These are phyloP conservation scores for Formicarius rufipectus DNA, from an alignment of 2,113 vertebrate genomes.

Conservation along the genomic window DNA sequence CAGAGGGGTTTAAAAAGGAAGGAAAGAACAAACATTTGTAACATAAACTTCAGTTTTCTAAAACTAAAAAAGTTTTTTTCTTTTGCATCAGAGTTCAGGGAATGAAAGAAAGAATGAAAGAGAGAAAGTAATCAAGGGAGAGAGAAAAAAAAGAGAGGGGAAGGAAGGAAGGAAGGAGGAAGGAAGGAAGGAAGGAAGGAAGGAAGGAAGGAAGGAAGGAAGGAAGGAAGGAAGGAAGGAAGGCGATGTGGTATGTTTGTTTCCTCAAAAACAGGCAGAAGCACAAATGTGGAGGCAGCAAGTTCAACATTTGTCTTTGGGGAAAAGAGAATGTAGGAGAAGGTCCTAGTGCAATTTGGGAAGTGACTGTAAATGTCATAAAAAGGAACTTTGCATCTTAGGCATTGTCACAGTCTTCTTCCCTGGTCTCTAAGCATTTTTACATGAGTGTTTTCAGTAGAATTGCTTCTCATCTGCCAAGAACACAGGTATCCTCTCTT, in stretches of 20 bases:
- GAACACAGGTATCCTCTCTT: neutral
- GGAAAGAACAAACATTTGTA: neutral
- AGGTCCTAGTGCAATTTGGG: neutral
- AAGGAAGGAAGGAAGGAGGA: accelerated
- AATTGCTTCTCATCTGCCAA: neutral
- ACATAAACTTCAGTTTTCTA: neutral
- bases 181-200: accelerated
- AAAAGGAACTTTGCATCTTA: neutral
- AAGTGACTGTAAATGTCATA: neutral
- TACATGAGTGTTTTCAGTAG: neutral
- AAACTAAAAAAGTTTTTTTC: neutral
- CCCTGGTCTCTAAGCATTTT: neutral
- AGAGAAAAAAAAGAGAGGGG: too few relatives aligned
- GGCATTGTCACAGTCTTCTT: neutral
- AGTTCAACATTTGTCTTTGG: neutral
- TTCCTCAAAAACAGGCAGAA: neutral
- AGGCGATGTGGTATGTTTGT: neutral
- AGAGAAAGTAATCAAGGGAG: accelerated
- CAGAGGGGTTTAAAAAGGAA: neutral
- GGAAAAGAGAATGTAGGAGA: neutral
- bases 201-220: neutral
- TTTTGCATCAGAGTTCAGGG: neutral
- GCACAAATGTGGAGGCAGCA: neutral
- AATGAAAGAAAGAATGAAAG: too few relatives aligned
- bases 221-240: too few relatives aligned